Base-by-base conservation (phyloP, 2,113 vertebrate species). In the Lates calcarifer region DNA sequence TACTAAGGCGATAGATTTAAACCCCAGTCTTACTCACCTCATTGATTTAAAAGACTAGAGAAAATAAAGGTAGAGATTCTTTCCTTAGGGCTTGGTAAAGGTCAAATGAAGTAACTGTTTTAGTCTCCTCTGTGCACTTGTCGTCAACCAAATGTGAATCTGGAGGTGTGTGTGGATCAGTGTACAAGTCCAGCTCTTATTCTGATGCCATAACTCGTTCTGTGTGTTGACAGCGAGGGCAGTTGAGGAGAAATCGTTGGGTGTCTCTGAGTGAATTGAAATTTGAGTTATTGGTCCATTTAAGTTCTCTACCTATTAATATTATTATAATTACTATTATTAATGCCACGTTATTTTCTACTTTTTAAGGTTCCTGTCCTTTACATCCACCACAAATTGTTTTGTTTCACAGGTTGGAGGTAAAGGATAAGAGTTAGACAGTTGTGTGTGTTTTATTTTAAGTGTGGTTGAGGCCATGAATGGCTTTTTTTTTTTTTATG, bases 271-370 rank as follows among this genome's bases (percentile, higher is more conserved):
- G 18, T 68, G 64, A 64, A 61, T 10, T 35, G 11, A 33, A 31
- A 74, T 57, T 26, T 31, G 35, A 33, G 20, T 45, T 79, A 17
- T 29, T 13, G 63, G 79, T 86, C 81, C 73, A 65, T 76, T 81
- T 76, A 55, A 33, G 56, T 82, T 81, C 3, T 69, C 22, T 12
- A 47, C 45, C 5, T 73, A 15, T 60, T 64, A 57, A 15, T 64
- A 45, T 18, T 39, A 39, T 12, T 43, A 14, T 14, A 14, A 5
- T 43, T 43, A 15, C 5, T 73, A 5, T 65, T 64, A 53, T n/a
- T 66, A 12, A 29, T 55, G 41, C 33, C 6, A 33, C 31, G 4
- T 39, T 61, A 71, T 66, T 31, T 74, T n/a, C 10, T 35, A 20
- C 24, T 64, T 81, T 63, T 69, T 45, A 60, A 62, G 45, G 9